Evolutionary conservation across 1,140 invertebrate genomes (phyloP), one percentile per base, ranked within the genome.

Genomic region (Drosophila leontia): DNA sequence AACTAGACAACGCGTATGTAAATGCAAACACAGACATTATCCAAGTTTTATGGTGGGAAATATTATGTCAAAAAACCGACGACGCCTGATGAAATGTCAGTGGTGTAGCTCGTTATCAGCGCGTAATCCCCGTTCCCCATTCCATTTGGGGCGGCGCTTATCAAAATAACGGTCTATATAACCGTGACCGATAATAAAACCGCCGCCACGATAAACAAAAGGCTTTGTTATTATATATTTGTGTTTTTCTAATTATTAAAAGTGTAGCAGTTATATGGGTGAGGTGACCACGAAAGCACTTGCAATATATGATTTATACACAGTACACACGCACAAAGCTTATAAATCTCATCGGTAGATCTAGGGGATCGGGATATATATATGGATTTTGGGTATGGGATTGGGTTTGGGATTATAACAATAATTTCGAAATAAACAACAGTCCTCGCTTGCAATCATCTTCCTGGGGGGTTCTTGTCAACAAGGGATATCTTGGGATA

Each of bases 201-300:
- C 15, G 11, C 67, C 37, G 37, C 45, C 23, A 42, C 39, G 70
- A 74, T 74, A 74, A 74, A 74, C 70, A 74, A 74, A 72, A 72
- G 70, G 45, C 70, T 74, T 74, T 74, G 70, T 74, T 74, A 74
- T 72, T 72, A 68, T 70, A 70, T 53, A 68, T 70, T 70, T 26
- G 34, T 51, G 37, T 74, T 60, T 42, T 71, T 72, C 35, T 67
- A 74, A 74, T 72, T 74, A 74, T 60, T 72, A 72, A 74, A 72
- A 74, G 67, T 72, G 13, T 70, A 58, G 70, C 55, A 34, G 70
- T 72, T 74, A 60, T 60, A 60, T 68, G 70, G 67, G 67, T 74
- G 44, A 60, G 69, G 44, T 71, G 55, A 71, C 67, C 67, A 72
- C 70, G 13, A 71, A 72, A 72, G 70, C 70, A 74, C 55, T 72